Evolutionary conservation across 2,888 invertebrate species (phyloP).

Genomic region (Spialia ferax): DNA sequence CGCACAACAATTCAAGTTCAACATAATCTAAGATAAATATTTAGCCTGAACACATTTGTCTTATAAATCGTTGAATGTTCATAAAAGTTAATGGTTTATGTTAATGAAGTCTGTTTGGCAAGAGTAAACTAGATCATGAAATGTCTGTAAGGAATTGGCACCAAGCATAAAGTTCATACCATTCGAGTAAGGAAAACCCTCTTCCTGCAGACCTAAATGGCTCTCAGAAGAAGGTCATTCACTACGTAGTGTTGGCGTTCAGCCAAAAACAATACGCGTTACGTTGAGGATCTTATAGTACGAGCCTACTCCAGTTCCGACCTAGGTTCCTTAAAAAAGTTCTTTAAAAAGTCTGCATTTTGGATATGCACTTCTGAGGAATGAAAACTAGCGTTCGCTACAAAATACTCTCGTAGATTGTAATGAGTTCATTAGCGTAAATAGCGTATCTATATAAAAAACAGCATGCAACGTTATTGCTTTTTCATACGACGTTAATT

Average conservation of each 20-base stretch:
- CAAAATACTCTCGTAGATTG: not conserved
- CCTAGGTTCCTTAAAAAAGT: too few species aligned
- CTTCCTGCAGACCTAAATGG: conserved; percentile 17
- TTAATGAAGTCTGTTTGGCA: conserved; percentile 1
- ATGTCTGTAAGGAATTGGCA: conserved; percentile 30
- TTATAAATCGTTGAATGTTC: conserved; percentile 19
- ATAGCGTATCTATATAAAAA: not conserved
- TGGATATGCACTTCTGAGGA: too few species aligned
- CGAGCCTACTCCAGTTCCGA: too few species aligned
- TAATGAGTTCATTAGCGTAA: not conserved
- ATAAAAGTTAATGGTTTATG: conserved; percentile 33
- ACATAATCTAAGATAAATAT: too few species aligned
- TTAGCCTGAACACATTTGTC: not conserved
- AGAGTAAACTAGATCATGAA: conserved; percentile 10
- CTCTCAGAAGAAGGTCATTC: conserved; percentile 19
- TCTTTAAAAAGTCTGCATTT: too few species aligned
- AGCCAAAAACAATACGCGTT: conserved; percentile 21
- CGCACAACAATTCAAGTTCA: conserved; percentile 36
- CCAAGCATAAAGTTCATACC: conserved; percentile 4
- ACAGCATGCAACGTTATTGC: not conserved
- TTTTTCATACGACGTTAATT: conserved; percentile 19
- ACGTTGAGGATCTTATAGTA: conserved; percentile 15
- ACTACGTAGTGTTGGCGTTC: conserved; percentile 17
- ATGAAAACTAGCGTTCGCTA: not conserved
- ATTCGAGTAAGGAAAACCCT: conserved; percentile 11